These are phyloP conservation scores for Colistium nudipinnis DNA, from an alignment of 2,113 vertebrate genomes.

Conservation along the genomic window DNA sequence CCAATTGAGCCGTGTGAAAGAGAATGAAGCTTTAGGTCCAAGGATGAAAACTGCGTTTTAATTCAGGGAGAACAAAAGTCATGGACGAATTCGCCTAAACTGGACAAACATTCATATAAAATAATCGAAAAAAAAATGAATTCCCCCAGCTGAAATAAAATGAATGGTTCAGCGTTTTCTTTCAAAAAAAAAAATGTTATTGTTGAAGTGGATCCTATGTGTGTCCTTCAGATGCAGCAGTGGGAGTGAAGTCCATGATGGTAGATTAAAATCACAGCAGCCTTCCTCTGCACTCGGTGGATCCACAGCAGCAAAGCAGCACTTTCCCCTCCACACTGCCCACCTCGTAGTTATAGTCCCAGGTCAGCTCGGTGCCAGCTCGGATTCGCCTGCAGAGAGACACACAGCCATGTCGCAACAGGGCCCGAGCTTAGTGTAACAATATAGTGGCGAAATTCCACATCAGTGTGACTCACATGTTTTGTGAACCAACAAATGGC, in stretches of 20 bases:
- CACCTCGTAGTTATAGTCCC: constrained; percentile 99
- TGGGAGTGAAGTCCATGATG: neutral
- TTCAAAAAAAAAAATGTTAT: constrained; percentile 27
- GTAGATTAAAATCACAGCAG: constrained; percentile 81
- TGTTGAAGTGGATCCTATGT: neutral
- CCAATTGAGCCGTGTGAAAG: neutral
- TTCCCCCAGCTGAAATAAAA: constrained; percentile 37
- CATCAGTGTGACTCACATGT: neutral
- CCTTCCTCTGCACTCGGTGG: constrained; percentile 93
- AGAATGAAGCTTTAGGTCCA: neutral
- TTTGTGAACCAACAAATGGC: neutral
- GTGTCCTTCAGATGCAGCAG: constrained; percentile 13
- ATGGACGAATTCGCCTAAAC: constrained; percentile 25
- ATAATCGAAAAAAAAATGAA: constrained; percentile 36
- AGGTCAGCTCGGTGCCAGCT: constrained; percentile 94
- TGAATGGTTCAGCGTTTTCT: neutral
- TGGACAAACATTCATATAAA: constrained; percentile 27
- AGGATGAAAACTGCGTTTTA: constrained; percentile 51
- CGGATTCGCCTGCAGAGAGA: constrained; percentile 88
- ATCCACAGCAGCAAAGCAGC: constrained; percentile 97
- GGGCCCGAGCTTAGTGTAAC: neutral
- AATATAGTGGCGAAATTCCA: too few species aligned
- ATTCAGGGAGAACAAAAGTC: constrained; percentile 49
- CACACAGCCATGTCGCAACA: neutral
- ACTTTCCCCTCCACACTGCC: constrained; percentile 98